A percentile compares a stretch with the other conserved stretches of the same genome.
Conservation (phyloP, 2,113 vertebrate species). For the Cephalopholis sonnerati region DNA sequence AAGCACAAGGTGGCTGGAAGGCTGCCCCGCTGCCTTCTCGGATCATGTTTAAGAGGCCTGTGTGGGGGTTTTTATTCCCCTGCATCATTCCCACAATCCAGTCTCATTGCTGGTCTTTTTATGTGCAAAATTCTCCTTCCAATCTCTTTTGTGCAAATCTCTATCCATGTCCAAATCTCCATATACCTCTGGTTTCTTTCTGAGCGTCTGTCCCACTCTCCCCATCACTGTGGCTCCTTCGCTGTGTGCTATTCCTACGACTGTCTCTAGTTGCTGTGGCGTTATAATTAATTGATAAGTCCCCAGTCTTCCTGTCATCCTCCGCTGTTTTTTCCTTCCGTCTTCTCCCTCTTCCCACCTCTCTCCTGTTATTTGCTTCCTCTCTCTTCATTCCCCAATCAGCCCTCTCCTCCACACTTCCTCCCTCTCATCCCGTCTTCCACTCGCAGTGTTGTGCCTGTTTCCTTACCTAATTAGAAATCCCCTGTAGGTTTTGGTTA, state of each 20-base stretch:
- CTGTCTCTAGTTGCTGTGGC: slow-evolving; percentile 27
- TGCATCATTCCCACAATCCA: slow-evolving; percentile 30
- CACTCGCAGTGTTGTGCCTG: slow-evolving; percentile 42
- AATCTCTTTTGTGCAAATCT: slow-evolving; percentile 35
- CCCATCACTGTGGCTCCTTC: neutral
- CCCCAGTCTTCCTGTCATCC: slow-evolving; percentile 59
- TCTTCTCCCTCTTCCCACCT: slow-evolving; percentile 35
- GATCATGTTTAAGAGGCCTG: slow-evolving; percentile 39
- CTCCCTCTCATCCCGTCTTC: slow-evolving; percentile 39
- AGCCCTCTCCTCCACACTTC: slow-evolving; percentile 30
- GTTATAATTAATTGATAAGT: slow-evolving; percentile 63
- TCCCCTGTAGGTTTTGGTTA: slow-evolving; percentile 70
- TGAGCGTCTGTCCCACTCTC: slow-evolving; percentile 23
- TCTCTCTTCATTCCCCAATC: slow-evolving; percentile 45
- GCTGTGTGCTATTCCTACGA: slow-evolving; percentile 11
- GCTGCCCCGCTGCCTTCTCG: slow-evolving; percentile 15
- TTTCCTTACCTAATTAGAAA: slow-evolving; percentile 79
- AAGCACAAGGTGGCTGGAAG: slow-evolving; percentile 30
- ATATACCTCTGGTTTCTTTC: slow-evolving; percentile 13
- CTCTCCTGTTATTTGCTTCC: slow-evolving; percentile 54
- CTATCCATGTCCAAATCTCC: slow-evolving; percentile 24
- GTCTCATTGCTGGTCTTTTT: slow-evolving; percentile 36
- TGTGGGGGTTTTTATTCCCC: slow-evolving; percentile 1
- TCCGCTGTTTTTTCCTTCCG: slow-evolving; percentile 32
- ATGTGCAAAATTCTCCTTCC: slow-evolving; percentile 33